Evolutionary conservation across 2,888 invertebrate species (phyloP).

Genomic region (Argyresthia albistria): DNA sequence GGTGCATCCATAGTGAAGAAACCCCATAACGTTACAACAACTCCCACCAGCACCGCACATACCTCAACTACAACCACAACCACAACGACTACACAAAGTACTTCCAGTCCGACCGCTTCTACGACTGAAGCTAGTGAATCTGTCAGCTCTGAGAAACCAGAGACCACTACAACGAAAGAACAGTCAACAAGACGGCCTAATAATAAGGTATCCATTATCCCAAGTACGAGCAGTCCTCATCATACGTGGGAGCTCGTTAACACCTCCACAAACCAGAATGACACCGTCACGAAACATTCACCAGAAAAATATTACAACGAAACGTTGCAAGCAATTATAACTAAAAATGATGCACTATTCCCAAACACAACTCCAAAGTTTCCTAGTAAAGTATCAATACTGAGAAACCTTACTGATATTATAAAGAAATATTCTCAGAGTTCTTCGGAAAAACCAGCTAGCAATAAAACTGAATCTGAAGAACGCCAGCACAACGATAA

Average conservation of each 20-base stretch:
- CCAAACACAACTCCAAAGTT: slow-evolving; percentile 59
- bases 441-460: slow-evolving; percentile 18
- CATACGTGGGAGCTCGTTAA: slow-evolving; percentile 75
- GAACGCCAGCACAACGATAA: slow-evolving; percentile 36
- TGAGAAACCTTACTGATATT: slow-evolving; percentile 76
- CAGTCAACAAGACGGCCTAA: slow-evolving; percentile 52
- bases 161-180: slow-evolving; percentile 25
- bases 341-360: slow-evolving; percentile 63
- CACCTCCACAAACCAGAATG: slow-evolving; percentile 56
- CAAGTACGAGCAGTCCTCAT: slow-evolving; percentile 46
- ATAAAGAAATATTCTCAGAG: slow-evolving; percentile 75
- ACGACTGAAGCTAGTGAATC: slow-evolving; percentile 7
- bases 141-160: neutral
- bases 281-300: slow-evolving; percentile 39
- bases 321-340: slow-evolving; percentile 75
- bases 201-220: slow-evolving; percentile 61
- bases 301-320: slow-evolving; percentile 74
- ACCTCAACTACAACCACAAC: slow-evolving; percentile 14
- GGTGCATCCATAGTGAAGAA: slow-evolving; percentile 62
- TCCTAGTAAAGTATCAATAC: slow-evolving; percentile 50
- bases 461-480: slow-evolving; percentile 25
- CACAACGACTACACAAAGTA: slow-evolving; percentile 13
- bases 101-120: slow-evolving; percentile 14
- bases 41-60: slow-evolving; percentile 12
- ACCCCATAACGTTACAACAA: slow-evolving; percentile 24